Base-by-base conservation (phyloP, 2,113 vertebrate genomes). In the Falco punctatus region DNA sequence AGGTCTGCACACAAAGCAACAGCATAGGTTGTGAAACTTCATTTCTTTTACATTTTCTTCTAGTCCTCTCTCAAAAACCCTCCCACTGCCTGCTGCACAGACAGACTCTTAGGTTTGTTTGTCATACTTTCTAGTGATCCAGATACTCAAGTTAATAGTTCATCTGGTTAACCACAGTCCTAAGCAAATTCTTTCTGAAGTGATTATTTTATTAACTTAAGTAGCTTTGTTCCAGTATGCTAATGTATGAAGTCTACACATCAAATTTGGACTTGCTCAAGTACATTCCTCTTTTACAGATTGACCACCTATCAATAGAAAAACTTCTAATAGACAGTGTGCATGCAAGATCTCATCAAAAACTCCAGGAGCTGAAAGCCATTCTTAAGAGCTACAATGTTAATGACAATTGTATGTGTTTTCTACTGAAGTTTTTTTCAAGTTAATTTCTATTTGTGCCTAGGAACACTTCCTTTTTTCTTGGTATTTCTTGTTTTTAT, bases 271-370 rank as follows among this genome's bases (percentile, higher is more conserved):
- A 54, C 15, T 92, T 74, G 44, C 70, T 93, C 9, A 13, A 20
- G 10, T 86, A 64, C 13, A 2, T 77, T 89, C 27, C 10, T 69
- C 96, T 96, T 32, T 75, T 97, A 65, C 96, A 99, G 99, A 99
- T 99, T 92, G 99, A 99, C 92, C 99, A 99, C 96, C 98, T 99
- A 65, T 99, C 99, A 51, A 98, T 99, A 98, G 99, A 99, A 97
- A 99, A 99, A 97, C 99, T 99, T 91, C 96, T 99, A 96, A 99
- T 99, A 82, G 99, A 99, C 97, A 99, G 99, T 52, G 99, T 99
- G 38, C 99, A 99, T 94, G 99, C 99, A 57, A 98, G 99, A 92
- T 99, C 99, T 73, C 98, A 99, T 98, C 99, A 99, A 97, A 99
- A 99, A 96, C 98, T 99, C 57, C 99, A 99, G 98, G 99, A 99